phyloP scores from a whole-genome alignment of 2,888 invertebrate species.

The Agrochola lychnidis region DNA sequence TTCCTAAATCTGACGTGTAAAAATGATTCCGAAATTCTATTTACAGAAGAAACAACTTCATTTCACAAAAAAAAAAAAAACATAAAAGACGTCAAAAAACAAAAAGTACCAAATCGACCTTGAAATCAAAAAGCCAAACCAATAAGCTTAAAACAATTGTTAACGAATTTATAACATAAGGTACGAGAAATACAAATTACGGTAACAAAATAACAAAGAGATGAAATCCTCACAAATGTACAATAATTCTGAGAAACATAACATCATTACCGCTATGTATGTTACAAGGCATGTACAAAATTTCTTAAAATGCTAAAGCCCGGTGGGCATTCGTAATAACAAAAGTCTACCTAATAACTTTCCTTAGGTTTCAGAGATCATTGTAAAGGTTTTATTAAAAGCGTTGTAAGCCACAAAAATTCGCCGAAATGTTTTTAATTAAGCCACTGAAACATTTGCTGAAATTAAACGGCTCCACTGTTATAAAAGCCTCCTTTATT shows the following conservation, averaged over 20 bases:
- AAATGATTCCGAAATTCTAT: no score
- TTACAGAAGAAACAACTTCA: neutral
- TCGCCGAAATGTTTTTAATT: constrained; percentile 74
- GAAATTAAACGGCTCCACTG: constrained; percentile 68
- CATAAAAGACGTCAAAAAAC: neutral
- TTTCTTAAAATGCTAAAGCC: constrained; percentile 64
- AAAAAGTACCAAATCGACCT: neutral
- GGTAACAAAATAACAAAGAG: constrained; percentile 29
- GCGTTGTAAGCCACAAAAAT: constrained; percentile 72
- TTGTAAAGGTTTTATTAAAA: constrained; percentile 72
- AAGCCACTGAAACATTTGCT: constrained; percentile 70
- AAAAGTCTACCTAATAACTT: constrained; percentile 65
- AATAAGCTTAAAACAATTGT: constrained; percentile 4
- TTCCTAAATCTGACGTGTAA: no score
- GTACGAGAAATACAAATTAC: constrained; percentile 13
- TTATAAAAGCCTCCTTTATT: constrained; percentile 64
- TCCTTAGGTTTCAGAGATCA: constrained; percentile 69
- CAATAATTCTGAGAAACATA: constrained; percentile 42
- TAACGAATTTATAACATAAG: constrained; percentile 15
- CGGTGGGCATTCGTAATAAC: constrained; percentile 64
- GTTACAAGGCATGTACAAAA: constrained; percentile 59
- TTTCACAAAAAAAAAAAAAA: neutral
- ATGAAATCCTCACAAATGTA: constrained; percentile 47
- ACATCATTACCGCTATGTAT: constrained; percentile 43
- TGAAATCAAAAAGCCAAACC: neutral